Evolutionary conservation across 2,113 vertebrate genomes (phyloP), one percentile per base, ranked within the genome.

Genomic region (Gambusia affinis): DNA sequence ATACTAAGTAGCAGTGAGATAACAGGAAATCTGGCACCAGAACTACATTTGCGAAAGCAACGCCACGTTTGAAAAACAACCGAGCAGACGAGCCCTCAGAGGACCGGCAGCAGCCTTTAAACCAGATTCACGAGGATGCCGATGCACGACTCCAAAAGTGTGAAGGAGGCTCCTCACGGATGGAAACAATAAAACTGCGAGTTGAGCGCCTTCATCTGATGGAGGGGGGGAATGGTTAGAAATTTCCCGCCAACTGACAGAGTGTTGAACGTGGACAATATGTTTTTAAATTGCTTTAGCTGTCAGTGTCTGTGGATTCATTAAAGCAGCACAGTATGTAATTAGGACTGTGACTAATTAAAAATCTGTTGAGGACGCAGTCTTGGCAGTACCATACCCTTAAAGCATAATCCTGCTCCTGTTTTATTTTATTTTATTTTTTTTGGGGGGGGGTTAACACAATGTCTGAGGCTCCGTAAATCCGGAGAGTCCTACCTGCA

Each of bases 281-380:
- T 57, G 51, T 57, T 57, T 57, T n/a, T 17, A n/a, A 24, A 57
- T 24, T 57, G 22, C 51, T 57, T 57, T n/a, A 22, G 24, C 19
- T 57, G 51, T 57, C 44, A 19, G 24, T n/a, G 51, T n/a, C 51
- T n/a, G 51, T 6, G 22, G 8, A 24, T 57, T n/a, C 8, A n/a
- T 57, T 57, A 24, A 57, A 57, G 51, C 22, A 24, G 22, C 51
- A 57, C 51, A 57, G 51, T 57, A n/a, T 57, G 19, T 57, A 57
- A 57, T 57, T 24, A n/a, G 51, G 27, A 70, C 62, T 70, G 61
- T 65, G 62, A 44, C 47, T 76, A 67, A 72, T 78, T 57, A 66
- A 28, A 47, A 73, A 60, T 39, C 42, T 15, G 72, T 33, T 30
- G 60, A 54, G 72, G 28, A 11, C 66, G 67, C 31, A 33, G 17